These are phyloP conservation scores for Triplophysa dalaica DNA, from an alignment of 2,113 vertebrate genomes.

Conservation along the genomic window DNA sequence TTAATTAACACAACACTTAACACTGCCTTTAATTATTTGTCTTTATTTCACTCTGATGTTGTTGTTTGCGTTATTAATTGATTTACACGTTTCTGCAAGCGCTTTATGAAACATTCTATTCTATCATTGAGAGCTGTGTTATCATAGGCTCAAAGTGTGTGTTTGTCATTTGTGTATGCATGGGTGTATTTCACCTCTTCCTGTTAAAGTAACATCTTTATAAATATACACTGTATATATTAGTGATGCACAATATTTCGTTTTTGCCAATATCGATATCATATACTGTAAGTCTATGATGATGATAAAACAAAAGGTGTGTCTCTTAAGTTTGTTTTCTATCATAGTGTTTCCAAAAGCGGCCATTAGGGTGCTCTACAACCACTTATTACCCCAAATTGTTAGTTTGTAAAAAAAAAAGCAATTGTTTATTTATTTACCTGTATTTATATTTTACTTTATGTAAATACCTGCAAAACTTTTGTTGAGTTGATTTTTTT, in stretches of 20 bases:
- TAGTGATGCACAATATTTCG: neutral
- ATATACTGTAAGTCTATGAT: too few species aligned
- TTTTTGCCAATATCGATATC: neutral
- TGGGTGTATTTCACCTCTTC: conserved; percentile 5
- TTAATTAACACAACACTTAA: conserved; percentile 72
- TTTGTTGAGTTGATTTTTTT: too few species aligned
- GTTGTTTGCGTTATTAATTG: conserved; percentile 67
- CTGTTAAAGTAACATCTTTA: neutral
- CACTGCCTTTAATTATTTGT: conserved; percentile 63
- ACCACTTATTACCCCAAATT: too few species aligned
- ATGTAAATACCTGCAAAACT: too few species aligned
- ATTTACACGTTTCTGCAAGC: conserved; percentile 54
- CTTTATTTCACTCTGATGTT: conserved; percentile 68
- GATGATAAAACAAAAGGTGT: too few species aligned
- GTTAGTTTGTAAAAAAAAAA: too few species aligned
- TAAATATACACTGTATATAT: too few species aligned
- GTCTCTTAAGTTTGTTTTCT: too few species aligned
- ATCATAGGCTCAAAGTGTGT: neutral
- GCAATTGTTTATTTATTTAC: too few species aligned
- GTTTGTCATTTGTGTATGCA: conserved; percentile 19
- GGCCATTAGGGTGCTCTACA: too few species aligned
- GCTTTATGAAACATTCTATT: conserved; percentile 41
- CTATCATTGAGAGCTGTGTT: neutral
- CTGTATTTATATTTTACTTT: too few species aligned
- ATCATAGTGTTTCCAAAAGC: too few species aligned